phyloP scores from a whole-genome alignment of 2,888 invertebrate genomes.

The Mythimna loreyi region DNA sequence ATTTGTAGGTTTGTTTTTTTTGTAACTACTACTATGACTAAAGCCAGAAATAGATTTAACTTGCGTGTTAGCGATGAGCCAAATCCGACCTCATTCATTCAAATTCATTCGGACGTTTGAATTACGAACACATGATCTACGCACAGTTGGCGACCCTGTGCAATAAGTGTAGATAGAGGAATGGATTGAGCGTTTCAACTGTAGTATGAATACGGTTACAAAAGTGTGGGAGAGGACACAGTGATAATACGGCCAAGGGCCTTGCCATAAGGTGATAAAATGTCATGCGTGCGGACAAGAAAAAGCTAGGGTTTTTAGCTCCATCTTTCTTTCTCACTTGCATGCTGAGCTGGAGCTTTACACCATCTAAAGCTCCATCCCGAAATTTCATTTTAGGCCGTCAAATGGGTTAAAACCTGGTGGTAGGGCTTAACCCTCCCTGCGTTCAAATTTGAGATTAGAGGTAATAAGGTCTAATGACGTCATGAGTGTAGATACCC shows the following conservation, averaged over 20 bases:
- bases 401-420: no score
- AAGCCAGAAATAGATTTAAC: conserved; percentile 42
- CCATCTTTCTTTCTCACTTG: no score
- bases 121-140: conserved; percentile 28
- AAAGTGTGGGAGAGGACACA: neutral
- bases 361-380: no score
- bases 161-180: neutral
- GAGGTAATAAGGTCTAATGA: no score
- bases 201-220: neutral
- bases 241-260: neutral
- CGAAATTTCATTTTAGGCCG: no score
- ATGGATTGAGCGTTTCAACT: neutral
- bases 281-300: no score
- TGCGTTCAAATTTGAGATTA: no score
- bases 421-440: no score
- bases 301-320: no score
- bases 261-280: no score
- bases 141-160: conserved; percentile 33
- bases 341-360: no score
- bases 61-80: conserved; percentile 48
- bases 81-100: conserved; percentile 61
- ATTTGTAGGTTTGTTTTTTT: neutral
- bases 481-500: no score
- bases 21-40: conserved; percentile 28
- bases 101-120: conserved; percentile 64